These are phyloP conservation scores for Heteropelma amictum DNA, from an alignment of 2,888 invertebrate genomes.

Conservation along the genomic window DNA sequence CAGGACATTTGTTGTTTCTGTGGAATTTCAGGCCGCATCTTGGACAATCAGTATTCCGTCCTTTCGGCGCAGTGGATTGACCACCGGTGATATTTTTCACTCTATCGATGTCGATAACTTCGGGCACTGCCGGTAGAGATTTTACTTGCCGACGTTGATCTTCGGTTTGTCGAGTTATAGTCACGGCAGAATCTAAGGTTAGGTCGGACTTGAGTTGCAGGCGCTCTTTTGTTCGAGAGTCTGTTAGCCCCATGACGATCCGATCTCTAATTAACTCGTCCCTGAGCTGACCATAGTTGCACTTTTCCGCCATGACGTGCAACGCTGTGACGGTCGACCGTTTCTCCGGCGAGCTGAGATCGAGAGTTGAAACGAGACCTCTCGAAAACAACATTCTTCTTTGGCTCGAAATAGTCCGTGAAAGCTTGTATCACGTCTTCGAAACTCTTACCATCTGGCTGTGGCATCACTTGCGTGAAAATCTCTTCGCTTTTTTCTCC, in stretches of 20 bases:
- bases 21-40: conserved; percentile 15
- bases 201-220: conserved; percentile 18
- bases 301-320: conserved; percentile 30
- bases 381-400: conserved; percentile 40
- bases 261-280: conserved; percentile 36
- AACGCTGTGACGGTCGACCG: conserved; percentile 37
- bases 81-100: neutral
- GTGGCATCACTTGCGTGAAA: conserved; percentile 16
- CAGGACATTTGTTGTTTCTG: conserved; percentile 47
- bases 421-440: conserved; percentile 10
- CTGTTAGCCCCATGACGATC: conserved; percentile 27
- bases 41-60: neutral
- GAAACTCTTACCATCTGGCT: conserved; percentile 3
- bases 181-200: conserved; percentile 22
- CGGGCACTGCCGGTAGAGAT: conserved; percentile 6
- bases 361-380: conserved; percentile 30
- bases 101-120: conserved; percentile 19
- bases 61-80: neutral
- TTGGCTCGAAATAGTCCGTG: conserved; percentile 29
- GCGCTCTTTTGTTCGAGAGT: conserved; percentile 22
- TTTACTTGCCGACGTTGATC: conserved; percentile 14
- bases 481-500: conserved; percentile 32
- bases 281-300: conserved; percentile 22
- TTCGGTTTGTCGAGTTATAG: conserved; percentile 45
- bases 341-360: conserved; percentile 27